These are phyloP conservation scores for Montipora efflorescens DNA, from an alignment of 64 coral and sea anemone species.

Conservation along the genomic window DNA sequence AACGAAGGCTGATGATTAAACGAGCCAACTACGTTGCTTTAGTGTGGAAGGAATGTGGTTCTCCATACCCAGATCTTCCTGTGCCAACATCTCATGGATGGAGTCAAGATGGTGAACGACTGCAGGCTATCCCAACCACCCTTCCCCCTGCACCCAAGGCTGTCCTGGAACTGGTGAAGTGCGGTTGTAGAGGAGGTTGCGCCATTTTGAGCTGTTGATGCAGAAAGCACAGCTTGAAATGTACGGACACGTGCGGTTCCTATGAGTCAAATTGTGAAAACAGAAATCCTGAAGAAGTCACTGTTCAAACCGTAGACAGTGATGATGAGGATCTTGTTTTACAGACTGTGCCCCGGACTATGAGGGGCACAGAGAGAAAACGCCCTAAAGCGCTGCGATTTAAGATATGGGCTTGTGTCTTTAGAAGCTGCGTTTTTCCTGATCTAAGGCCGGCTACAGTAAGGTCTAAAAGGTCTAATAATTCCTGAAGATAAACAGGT, in stretches of 20 bases:
- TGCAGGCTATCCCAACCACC: conserved; percentile 54
- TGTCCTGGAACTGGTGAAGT: conserved; percentile 58
- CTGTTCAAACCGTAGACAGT: not conserved
- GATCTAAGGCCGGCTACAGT: no score
- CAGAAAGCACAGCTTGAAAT: conserved; percentile 8
- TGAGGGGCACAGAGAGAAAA: no score
- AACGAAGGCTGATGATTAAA: conserved; percentile 41
- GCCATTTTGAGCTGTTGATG: not conserved
- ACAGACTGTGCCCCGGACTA: no score
- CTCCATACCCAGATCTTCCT: no score
- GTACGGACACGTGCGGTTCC: conserved; percentile 30
- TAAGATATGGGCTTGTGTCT: no score
- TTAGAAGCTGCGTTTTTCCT: no score
- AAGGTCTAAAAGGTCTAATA: no score
- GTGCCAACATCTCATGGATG: no score
- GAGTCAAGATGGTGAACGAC: not conserved
- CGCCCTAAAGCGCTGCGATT: no score
- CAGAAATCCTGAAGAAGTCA: not conserved
- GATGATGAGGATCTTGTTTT: conserved; percentile 9
- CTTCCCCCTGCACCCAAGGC: no score
- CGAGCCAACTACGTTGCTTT: conserved; percentile 50
- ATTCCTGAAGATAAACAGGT: no score
- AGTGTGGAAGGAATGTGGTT: conserved; percentile 27
- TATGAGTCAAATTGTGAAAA: conserved; percentile 16
- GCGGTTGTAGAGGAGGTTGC: conserved; percentile 35